Conservation (phyloP, 2,797 vertebrate genomes). For the Peromyscus aztecus region DNA sequence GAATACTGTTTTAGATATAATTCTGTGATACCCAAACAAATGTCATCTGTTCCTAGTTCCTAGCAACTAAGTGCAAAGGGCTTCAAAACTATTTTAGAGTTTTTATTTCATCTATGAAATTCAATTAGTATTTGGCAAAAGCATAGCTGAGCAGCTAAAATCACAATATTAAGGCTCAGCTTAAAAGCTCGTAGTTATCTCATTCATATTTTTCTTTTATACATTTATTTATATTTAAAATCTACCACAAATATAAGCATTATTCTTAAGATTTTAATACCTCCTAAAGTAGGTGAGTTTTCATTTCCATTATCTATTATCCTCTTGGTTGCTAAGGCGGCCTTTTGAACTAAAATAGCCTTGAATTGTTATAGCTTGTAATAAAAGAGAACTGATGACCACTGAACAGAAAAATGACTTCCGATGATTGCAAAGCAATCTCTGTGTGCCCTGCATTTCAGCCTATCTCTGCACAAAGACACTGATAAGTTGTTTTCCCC, state of each 20-base stretch:
- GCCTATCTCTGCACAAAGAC: background rate
- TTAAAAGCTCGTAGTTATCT: background rate
- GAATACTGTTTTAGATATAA: background rate
- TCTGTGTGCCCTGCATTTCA: background rate
- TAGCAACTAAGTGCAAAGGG: background rate
- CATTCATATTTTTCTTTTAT: background rate
- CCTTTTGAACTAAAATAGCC: background rate
- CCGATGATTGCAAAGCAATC: background rate
- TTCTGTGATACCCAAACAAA: background rate
- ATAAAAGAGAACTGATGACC: background rate
- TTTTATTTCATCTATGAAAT: background rate
- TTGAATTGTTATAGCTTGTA: background rate
- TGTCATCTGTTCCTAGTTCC: background rate
- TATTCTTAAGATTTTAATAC: background rate
- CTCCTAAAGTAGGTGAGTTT: background rate
- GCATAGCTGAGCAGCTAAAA: background rate
- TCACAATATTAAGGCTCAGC: background rate
- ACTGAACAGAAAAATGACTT: conserved; percentile 16
- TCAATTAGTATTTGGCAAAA: background rate
- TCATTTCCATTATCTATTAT: background rate
- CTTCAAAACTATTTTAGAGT: background rate
- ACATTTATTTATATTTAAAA: background rate
- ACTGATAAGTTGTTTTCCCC: background rate
- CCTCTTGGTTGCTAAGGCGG: background rate
- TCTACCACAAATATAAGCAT: background rate